Conservation (phyloP, 2,888 invertebrate genomes). For the Sclerodermus sp. region DNA sequence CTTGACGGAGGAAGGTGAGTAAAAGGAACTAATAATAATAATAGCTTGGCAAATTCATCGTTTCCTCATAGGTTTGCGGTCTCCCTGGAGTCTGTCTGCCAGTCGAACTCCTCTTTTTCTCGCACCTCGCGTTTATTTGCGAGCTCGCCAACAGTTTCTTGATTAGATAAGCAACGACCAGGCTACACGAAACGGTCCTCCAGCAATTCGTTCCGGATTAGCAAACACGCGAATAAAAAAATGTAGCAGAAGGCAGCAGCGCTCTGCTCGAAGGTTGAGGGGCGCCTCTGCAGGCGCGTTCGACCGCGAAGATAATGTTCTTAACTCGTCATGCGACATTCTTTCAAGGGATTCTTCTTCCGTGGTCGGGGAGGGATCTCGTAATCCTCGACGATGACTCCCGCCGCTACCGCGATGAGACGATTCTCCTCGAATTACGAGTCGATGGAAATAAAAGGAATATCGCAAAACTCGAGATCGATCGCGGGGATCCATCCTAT, state of each 20-base stretch:
- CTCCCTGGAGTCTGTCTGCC: too few relatives aligned
- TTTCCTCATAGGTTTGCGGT: too few relatives aligned
- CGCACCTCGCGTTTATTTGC: background rate
- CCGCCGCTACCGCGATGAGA: too few relatives aligned
- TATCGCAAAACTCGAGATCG: too few relatives aligned
- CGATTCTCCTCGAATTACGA: too few relatives aligned
- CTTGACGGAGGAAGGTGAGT: slow-evolving; percentile 59
- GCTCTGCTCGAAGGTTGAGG: too few relatives aligned
- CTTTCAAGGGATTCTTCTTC: slow-evolving; percentile 33
- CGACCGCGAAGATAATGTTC: slow-evolving; percentile 22
- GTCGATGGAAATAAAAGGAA: too few relatives aligned
- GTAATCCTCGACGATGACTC: too few relatives aligned
- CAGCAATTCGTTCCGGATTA: slow-evolving; percentile 29
- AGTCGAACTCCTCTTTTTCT: background rate
- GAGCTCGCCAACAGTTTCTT: slow-evolving; percentile 16
- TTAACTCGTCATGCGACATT: slow-evolving; percentile 35
- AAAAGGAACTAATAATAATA: background rate
- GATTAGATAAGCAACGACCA: slow-evolving; percentile 23
- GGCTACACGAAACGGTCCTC: slow-evolving; percentile 12
- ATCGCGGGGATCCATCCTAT: too few relatives aligned
- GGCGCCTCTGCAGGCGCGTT: slow-evolving; percentile 8
- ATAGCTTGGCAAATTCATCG: too few relatives aligned
- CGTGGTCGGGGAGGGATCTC: too few relatives aligned
- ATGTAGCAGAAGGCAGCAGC: background rate
- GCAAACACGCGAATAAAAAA: slow-evolving; percentile 4